Evolutionary conservation across 2,797 vertebrate genomes (phyloP).

Genomic region (Thalassophryne amazonica): DNA sequence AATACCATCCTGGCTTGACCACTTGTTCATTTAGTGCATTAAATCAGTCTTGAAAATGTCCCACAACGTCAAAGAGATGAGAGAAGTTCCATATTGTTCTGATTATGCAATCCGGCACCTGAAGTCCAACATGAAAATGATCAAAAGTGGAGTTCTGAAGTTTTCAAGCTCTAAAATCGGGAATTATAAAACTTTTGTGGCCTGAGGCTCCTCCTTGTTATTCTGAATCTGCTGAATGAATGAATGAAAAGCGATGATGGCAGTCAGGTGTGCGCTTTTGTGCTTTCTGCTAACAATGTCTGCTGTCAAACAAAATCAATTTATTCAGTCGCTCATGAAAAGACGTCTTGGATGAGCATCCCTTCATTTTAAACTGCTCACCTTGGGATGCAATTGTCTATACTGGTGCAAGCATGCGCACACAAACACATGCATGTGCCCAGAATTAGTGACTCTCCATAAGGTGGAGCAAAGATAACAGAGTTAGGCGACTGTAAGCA

Average conservation of each 20-base stretch:
- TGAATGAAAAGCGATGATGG: slow-evolving; percentile 8
- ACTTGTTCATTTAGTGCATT: not conserved
- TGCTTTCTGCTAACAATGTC: not conserved
- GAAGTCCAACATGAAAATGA: not conserved
- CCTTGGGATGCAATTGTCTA: slow-evolving; percentile 14
- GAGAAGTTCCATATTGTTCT: not conserved
- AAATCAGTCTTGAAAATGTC: slow-evolving; percentile 6
- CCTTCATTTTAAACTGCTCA: slow-evolving; percentile 17
- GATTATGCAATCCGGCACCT: slow-evolving; percentile 1
- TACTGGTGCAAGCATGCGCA: not conserved
- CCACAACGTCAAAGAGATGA: slow-evolving; percentile 7
- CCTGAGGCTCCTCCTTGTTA: not conserved
- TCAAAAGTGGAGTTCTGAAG: not conserved
- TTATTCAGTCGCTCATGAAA: slow-evolving; percentile 12
- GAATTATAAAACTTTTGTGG: not conserved
- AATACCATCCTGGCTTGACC: not conserved
- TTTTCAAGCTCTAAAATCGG: not conserved
- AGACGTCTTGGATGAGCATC: slow-evolving; percentile 6
- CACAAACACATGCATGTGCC: slow-evolving; percentile 6
- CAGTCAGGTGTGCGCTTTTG: not conserved
- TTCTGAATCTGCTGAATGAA: slow-evolving; percentile 12
- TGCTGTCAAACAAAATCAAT: slow-evolving; percentile 10
- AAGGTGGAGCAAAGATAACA: slow-evolving; percentile 78
- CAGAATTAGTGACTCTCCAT: slow-evolving; percentile 61
- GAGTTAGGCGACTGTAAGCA: slow-evolving; percentile 79